Conservation (phyloP, 2,113 vertebrate genomes). For the Oreochromis aureus region DNA sequence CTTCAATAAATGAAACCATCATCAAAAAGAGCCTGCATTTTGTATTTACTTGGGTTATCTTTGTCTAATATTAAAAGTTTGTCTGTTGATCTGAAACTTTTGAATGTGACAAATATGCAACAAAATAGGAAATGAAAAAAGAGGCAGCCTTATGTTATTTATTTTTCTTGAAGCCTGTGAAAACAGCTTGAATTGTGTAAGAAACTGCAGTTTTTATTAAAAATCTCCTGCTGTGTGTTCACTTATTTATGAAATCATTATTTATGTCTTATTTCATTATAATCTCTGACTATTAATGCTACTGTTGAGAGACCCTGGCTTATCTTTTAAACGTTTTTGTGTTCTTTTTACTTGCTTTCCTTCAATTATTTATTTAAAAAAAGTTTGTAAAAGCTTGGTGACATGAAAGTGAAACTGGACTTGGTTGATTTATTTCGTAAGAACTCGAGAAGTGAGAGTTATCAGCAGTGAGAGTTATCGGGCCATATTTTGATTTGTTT, state of each 20-base stretch:
- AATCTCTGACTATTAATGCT: neutral
- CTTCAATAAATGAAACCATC: neutral
- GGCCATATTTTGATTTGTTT: neutral
- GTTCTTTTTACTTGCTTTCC: neutral
- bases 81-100: neutral
- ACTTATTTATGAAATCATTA: neutral
- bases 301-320: neutral
- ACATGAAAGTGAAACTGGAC: neutral
- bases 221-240: fast-evolving
- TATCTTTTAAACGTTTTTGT: neutral
- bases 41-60: neutral
- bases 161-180: fast-evolving
- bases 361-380: neutral
- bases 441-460: neutral
- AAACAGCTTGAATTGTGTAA: neutral
- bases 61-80: neutral
- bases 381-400: neutral
- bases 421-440: neutral
- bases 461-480: neutral
- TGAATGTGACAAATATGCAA: neutral
- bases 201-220: neutral
- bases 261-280: neutral
- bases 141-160: neutral
- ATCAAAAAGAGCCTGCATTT: neutral
- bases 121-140: neutral